These are phyloP conservation scores for Hoplostethus atlanticus DNA, from an alignment of 2,797 vertebrate genomes.

Conservation along the genomic window DNA sequence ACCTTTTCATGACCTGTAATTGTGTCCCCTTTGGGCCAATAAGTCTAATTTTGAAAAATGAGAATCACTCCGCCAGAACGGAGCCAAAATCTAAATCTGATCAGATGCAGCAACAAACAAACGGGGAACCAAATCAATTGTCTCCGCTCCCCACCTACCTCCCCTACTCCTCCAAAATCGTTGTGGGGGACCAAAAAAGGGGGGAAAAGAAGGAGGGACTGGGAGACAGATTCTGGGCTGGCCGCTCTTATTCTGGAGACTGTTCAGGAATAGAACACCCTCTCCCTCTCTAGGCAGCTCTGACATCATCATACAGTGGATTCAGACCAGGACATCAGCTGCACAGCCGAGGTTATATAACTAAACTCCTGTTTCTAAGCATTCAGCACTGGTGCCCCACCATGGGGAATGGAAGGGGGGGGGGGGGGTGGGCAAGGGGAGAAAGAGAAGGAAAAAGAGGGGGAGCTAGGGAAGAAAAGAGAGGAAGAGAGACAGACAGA, in stretches of 20 bases:
- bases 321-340: constrained; percentile 75
- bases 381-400: constrained; percentile 59
- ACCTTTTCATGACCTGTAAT: not conserved
- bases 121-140: too few relatives aligned
- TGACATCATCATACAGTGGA: constrained; percentile 79
- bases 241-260: constrained; percentile 25
- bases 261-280: constrained; percentile 71
- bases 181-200: not conserved
- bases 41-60: too few relatives aligned
- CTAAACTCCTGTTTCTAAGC: constrained; percentile 66
- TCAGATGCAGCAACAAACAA: not conserved
- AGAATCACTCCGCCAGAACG: not conserved
- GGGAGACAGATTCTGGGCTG: constrained; percentile 27
- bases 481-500: constrained; percentile 32
- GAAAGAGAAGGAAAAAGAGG: constrained; percentile 24
- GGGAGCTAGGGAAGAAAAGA: constrained; percentile 54
- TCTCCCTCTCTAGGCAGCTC: constrained; percentile 72
- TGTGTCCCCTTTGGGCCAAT: not conserved
- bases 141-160: not conserved
- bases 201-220: constrained; percentile 1
- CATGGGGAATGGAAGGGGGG: constrained; percentile 42
- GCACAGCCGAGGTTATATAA: constrained; percentile 80
- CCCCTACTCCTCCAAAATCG: not conserved
- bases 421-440: not conserved
- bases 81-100: not conserved